phyloP scores from a whole-genome alignment of 2,113 vertebrate species.

The Gorsachius goisagi region DNA sequence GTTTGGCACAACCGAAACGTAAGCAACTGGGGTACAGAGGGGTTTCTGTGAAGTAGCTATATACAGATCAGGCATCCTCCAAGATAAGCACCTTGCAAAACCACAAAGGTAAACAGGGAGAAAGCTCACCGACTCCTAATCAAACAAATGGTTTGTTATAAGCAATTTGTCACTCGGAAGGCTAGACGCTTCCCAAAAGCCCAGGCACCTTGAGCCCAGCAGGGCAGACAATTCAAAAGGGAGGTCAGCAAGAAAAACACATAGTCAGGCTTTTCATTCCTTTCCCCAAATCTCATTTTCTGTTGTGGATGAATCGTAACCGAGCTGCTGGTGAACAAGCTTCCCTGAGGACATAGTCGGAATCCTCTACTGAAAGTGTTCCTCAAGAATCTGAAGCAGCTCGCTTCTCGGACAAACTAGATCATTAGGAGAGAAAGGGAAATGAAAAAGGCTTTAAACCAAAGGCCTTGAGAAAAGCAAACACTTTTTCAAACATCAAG shows the following conservation, averaged over 20 bases:
- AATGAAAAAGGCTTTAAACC: not conserved
- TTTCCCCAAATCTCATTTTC: not conserved
- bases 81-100: not conserved
- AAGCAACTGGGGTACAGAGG: not conserved
- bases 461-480: no score
- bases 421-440: not conserved
- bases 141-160: not conserved
- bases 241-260: not conserved
- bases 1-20: not conserved
- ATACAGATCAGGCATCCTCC: not conserved
- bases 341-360: not conserved
- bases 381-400: not conserved
- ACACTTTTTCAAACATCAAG: fast-evolving
- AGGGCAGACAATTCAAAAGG: not conserved
- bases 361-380: not conserved
- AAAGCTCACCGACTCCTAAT: not conserved
- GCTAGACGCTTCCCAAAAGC: not conserved
- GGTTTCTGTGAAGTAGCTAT: not conserved
- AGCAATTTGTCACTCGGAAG: not conserved
- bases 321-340: not conserved
- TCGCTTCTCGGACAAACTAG: not conserved
- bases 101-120: not conserved
- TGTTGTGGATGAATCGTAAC: not conserved
- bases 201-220: not conserved
- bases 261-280: not conserved